Evolutionary conservation across 53 echinoderm and acorn worm genomes (phyloP).

Genomic region (Zoroaster sp.): DNA sequence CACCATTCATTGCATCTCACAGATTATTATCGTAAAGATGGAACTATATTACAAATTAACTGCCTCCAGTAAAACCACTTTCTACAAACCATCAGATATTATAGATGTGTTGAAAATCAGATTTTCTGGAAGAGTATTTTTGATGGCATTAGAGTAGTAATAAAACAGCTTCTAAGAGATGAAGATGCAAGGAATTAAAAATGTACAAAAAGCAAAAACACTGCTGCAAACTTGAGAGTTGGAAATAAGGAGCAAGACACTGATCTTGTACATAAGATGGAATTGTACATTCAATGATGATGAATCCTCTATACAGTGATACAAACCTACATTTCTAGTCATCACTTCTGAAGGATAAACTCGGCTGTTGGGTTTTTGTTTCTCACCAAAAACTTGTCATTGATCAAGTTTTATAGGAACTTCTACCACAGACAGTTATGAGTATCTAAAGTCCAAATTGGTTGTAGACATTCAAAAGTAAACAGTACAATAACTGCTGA

Average conservation of each 20-base stretch:
- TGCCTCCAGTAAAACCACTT: neutral
- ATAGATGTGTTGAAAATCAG: neutral
- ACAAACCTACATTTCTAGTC: neutral
- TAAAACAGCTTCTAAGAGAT: neutral
- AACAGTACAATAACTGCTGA: no score
- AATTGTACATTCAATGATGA: neutral
- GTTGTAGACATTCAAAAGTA: neutral
- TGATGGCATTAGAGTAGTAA: neutral
- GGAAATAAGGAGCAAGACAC: neutral
- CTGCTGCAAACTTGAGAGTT: neutral
- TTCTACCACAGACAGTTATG: neutral
- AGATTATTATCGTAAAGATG: neutral
- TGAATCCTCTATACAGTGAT: neutral
- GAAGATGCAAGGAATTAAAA: no score
- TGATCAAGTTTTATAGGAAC: no score
- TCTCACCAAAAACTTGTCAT: neutral
- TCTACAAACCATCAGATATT: neutral
- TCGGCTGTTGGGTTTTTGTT: neutral
- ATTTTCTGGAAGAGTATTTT: neutral
- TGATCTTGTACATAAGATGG: constrained; percentile 7
- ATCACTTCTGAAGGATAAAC: neutral
- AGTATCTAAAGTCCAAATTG: neutral
- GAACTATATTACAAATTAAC: neutral
- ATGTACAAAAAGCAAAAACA: neutral
- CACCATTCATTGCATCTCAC: no score